These are phyloP conservation scores for Nansenia antarctica DNA, from an alignment of 2,113 vertebrate species.

Conservation along the genomic window DNA sequence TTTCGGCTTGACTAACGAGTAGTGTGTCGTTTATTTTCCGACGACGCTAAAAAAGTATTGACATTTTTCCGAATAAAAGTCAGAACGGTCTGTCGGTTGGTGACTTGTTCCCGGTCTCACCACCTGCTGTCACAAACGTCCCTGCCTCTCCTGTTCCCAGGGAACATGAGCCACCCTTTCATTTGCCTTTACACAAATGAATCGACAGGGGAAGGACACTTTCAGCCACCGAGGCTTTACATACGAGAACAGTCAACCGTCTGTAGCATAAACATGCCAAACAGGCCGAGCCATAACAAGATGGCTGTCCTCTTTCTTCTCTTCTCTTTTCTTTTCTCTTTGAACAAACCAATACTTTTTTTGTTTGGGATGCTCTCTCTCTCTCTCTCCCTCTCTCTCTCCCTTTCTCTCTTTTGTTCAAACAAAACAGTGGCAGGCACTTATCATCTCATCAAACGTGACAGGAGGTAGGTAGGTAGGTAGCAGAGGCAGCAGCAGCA, in stretches of 20 bases:
- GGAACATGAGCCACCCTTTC: slow-evolving; percentile 34
- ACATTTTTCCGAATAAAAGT: too few species aligned
- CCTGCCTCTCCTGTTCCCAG: slow-evolving; percentile 20
- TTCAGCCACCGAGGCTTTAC: slow-evolving; percentile 63
- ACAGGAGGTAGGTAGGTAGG: slow-evolving; percentile 61
- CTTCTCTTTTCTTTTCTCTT: slow-evolving; percentile 40
- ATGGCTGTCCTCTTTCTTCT: slow-evolving; percentile 43
- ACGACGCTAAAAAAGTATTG: too few species aligned
- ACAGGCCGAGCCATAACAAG: neutral
- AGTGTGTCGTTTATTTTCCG: too few species aligned
- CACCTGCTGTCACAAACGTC: too few species aligned
- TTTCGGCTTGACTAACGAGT: too few species aligned
- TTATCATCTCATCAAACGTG: slow-evolving; percentile 69
- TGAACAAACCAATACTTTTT: slow-evolving; percentile 40
- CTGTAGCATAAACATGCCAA: slow-evolving; percentile 44
- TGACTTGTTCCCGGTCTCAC: too few species aligned
- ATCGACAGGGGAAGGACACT: slow-evolving; percentile 38
- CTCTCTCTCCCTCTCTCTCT: neutral
- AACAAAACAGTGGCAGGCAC: slow-evolving; percentile 48
- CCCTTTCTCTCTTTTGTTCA: slow-evolving; percentile 35
- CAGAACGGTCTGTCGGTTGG: too few species aligned
- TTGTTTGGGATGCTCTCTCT: slow-evolving; percentile 42
- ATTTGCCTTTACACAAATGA: slow-evolving; percentile 68
- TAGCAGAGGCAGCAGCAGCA: too few species aligned
- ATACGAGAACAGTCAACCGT: slow-evolving; percentile 43